Percentiles rank a stretch among this genome's conserved stretches.
Evolutionary conservation across 37 sponge, comb jelly and placozoan genomes (phyloP).

Genomic region (Cladorhizidae sp.): DNA sequence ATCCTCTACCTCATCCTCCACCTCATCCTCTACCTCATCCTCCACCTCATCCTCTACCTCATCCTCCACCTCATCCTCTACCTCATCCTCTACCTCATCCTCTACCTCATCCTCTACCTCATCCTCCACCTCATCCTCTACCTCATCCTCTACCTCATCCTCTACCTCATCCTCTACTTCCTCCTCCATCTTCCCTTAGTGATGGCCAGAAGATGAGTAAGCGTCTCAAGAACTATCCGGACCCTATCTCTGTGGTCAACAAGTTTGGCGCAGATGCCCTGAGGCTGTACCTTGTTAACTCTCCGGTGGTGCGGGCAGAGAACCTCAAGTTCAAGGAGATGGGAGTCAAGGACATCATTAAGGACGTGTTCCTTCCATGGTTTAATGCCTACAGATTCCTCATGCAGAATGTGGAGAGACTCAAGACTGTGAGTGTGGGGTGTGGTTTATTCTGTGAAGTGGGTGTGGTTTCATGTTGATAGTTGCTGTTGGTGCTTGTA

Average conservation of each 20-base stretch:
- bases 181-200: conserved; percentile 12
- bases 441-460: not conserved
- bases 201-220: conserved; percentile 99
- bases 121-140: not conserved
- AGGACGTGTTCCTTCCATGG: conserved; percentile 99
- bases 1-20: too few relatives aligned
- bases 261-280: conserved; percentile 95
- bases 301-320: conserved; percentile 96
- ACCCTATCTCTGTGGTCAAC: conserved; percentile 86
- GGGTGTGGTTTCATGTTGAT: not conserved
- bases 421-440: conserved; percentile 54
- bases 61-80: not conserved
- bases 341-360: conserved; percentile 94
- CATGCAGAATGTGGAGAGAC: conserved; percentile 83
- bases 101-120: not conserved
- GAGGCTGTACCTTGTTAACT: conserved; percentile 93
- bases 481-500: not conserved
- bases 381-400: conserved; percentile 98
- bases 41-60: too few relatives aligned
- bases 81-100: not conserved
- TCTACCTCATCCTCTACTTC: not conserved
- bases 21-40: too few relatives aligned
- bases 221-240: conserved; percentile 97
- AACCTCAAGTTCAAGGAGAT: conserved; percentile 87
- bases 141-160: not conserved